A percentile compares a stretch with the other conserved stretches of the same genome.
Conservation (phyloP, 2,113 vertebrate genomes). For the Anthoscopus minutus region DNA sequence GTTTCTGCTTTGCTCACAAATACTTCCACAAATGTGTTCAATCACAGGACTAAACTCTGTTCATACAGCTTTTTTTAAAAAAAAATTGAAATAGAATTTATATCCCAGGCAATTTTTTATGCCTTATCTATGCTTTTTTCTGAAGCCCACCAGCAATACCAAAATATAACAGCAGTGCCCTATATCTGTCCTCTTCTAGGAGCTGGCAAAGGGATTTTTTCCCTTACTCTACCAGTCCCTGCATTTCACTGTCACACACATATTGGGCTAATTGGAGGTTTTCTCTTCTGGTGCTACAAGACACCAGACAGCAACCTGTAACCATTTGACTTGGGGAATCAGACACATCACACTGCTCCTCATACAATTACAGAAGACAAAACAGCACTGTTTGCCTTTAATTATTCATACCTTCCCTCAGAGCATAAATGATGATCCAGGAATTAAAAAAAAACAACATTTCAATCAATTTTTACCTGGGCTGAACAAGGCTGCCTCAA, state of each 20-base stretch:
- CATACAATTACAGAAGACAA: neutral
- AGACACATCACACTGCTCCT: neutral
- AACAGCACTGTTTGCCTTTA: neutral
- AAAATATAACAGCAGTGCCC: neutral
- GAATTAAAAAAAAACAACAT: neutral
- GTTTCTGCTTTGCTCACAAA: neutral
- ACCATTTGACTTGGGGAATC: neutral
- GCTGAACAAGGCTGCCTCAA: neutral
- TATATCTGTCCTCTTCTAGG: neutral
- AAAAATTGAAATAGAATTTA: neutral
- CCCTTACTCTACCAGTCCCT: neutral
- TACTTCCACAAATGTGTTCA: neutral
- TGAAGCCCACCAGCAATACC: neutral
- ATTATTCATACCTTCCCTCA: neutral
- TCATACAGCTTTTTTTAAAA: neutral
- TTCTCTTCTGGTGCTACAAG: neutral
- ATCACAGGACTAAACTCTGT: neutral
- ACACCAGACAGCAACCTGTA: neutral
- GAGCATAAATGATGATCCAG: neutral
- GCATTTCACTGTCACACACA: neutral
- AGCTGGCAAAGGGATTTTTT: neutral
- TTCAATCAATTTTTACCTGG: neutral
- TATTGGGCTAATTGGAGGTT: neutral
- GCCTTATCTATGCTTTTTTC: neutral
- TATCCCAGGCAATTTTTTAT: fast-evolving